phyloP scores from a whole-genome alignment of 2,797 vertebrate genomes.

The Delichon dasypus region DNA sequence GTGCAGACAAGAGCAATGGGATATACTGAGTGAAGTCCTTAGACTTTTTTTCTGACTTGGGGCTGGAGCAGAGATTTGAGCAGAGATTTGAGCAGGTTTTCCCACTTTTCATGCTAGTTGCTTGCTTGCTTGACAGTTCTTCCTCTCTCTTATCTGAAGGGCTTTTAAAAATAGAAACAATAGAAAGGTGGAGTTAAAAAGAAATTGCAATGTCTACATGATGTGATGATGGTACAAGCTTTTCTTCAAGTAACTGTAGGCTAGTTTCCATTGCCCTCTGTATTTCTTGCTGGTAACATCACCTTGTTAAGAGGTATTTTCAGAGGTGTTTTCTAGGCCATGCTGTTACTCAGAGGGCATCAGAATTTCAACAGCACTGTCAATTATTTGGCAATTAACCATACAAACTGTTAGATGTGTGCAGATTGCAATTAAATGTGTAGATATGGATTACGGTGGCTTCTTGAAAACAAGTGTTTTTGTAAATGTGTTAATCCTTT shows the following conservation, averaged over 20 bases:
- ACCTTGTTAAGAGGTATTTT: background rate
- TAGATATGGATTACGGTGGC: background rate
- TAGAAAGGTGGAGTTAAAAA: background rate
- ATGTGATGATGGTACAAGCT: background rate
- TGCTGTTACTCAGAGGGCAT: background rate
- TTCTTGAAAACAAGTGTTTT: background rate
- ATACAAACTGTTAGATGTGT: background rate
- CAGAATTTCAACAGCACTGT: background rate
- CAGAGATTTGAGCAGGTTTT: background rate
- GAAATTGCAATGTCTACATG: background rate
- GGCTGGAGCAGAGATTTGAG: background rate
- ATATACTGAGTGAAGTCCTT: background rate
- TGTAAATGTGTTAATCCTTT: background rate
- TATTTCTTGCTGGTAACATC: background rate
- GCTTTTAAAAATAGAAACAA: background rate
- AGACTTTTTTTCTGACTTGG: background rate
- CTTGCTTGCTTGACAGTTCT: background rate
- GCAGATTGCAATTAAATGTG: background rate
- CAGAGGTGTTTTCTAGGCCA: background rate
- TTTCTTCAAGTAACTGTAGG: background rate
- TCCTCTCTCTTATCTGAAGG: background rate
- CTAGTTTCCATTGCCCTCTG: background rate
- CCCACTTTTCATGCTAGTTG: background rate
- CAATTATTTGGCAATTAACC: background rate
- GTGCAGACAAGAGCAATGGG: background rate